Base-by-base conservation (phyloP, 2,113 vertebrate genomes). In the Ageneiosus marmoratus region DNA sequence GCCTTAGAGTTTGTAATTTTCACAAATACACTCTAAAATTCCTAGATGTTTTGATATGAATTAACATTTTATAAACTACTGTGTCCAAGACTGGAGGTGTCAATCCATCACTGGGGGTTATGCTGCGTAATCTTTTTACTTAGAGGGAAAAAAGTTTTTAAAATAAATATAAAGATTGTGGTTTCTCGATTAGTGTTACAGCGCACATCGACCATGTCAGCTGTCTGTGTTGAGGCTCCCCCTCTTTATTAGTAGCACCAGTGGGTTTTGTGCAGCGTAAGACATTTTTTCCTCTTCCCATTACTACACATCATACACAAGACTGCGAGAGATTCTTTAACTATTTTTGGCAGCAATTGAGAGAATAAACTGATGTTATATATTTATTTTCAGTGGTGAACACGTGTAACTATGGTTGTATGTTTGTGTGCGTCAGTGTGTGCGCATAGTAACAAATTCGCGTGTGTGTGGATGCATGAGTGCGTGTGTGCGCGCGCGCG, bases 321-420 rank as follows among this genome's bases (percentile, higher is more conserved):
- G 63, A 83, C 44, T 79, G 67, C 84, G 73, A 92, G 90, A 86
- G 89, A 90, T 91, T 89, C 90, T 92, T 89, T 92, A 79, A 84
- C 91, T 85, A 77, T 83, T 91, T 87, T 91, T 92, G 93, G 93
- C 91, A 78, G 5, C 67, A 79, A 90, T 93, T 93, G 92, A 94
- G 91, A 91, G 92, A 91, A 91, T 90, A 78, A 91, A 92, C 92
- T 92, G 91, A 88, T 91, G 92, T 93, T 93, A 93, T 94, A 92
- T 93, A 93, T 94, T 93, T 92, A 91, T 93, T 93, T 92, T 90
- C 86, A 85, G 90, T 85, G 90, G 91, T 82, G 85, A 90, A 84
- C 63, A 85, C 86, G 77, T 55, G 69, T 83, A 58, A 77, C 88
- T 76, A 69, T 53, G 63, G 69, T 79, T 81, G 62, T 60, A 67